These are phyloP conservation scores for Leiothrix lutea DNA, from an alignment of 2,113 vertebrate genomes.

Conservation along the genomic window DNA sequence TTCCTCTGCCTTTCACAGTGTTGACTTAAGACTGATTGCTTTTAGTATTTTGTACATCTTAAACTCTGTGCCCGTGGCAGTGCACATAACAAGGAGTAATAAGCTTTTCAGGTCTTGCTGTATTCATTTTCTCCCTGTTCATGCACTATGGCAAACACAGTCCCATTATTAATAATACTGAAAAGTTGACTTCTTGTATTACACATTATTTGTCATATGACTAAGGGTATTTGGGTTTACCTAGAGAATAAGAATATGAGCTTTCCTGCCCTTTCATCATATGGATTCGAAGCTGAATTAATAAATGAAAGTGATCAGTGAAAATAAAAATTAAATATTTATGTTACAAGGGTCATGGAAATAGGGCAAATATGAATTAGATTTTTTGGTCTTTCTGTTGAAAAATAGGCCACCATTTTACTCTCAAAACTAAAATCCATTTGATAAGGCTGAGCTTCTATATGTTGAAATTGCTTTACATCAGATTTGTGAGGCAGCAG, in stretches of 20 bases:
- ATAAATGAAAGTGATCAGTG: neutral
- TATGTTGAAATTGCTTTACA: neutral
- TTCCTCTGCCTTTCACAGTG: slow-evolving; percentile 42
- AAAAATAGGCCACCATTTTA: neutral
- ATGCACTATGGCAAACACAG: neutral
- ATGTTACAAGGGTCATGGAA: neutral
- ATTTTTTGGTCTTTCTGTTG: neutral
- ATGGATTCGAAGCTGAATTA: neutral
- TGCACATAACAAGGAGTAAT: slow-evolving; percentile 27
- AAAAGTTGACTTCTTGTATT: slow-evolving; percentile 14
- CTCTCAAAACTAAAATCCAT: neutral
- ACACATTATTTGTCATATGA: neutral
- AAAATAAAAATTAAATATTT: neutral
- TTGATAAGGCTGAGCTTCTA: neutral
- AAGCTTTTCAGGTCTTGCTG: neutral
- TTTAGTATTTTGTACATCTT: slow-evolving; percentile 52
- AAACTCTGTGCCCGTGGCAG: slow-evolving; percentile 8
- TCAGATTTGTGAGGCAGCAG: neutral
- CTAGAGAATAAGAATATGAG: neutral
- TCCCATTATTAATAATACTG: neutral
- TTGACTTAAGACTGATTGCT: slow-evolving; percentile 65
- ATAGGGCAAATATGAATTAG: neutral
- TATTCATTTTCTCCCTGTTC: neutral
- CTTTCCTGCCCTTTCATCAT: neutral
- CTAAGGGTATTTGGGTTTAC: neutral